These are phyloP conservation scores for Atethmia centrago DNA, from an alignment of 2,888 invertebrate species.

Conservation along the genomic window DNA sequence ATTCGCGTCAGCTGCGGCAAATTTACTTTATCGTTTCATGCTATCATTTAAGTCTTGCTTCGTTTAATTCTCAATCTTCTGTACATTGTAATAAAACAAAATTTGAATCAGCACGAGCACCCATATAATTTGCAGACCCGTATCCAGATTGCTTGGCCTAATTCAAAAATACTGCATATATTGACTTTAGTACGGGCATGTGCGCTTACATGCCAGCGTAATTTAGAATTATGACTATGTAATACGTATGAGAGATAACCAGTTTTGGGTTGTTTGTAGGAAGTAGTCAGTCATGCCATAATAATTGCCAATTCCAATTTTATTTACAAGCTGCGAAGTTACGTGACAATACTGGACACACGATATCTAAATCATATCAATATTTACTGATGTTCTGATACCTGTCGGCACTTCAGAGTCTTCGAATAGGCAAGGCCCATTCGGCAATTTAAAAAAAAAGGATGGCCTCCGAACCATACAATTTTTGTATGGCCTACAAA, in stretches of 20 bases:
- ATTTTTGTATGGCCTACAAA: neutral
- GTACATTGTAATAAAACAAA: conserved; percentile 34
- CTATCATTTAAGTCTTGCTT: conserved; percentile 23
- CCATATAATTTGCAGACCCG: conserved; percentile 64
- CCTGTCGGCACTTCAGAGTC: neutral
- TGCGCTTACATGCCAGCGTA: conserved; percentile 35
- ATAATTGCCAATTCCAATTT: neutral
- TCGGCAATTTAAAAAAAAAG: no score
- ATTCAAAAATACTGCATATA: conserved; percentile 60
- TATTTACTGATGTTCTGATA: conserved; percentile 15
- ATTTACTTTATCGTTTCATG: conserved; percentile 43
- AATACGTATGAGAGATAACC: conserved; percentile 17
- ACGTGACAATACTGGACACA: conserved; percentile 15
- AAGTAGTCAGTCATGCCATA: neutral
- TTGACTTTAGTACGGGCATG: conserved; percentile 59
- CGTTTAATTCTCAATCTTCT: conserved; percentile 37
- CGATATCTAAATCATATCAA: conserved; percentile 10
- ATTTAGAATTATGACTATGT: conserved; percentile 33
- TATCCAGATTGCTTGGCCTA: conserved; percentile 66
- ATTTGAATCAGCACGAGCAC: conserved; percentile 25
- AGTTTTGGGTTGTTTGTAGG: neutral
- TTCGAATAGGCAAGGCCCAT: neutral
- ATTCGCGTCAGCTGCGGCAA: conserved; percentile 12
- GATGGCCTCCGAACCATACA: no score
- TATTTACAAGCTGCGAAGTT: neutral